Evolutionary conservation across 2,797 vertebrate genomes (phyloP).

Genomic region (Bovichtus diacanthus): DNA sequence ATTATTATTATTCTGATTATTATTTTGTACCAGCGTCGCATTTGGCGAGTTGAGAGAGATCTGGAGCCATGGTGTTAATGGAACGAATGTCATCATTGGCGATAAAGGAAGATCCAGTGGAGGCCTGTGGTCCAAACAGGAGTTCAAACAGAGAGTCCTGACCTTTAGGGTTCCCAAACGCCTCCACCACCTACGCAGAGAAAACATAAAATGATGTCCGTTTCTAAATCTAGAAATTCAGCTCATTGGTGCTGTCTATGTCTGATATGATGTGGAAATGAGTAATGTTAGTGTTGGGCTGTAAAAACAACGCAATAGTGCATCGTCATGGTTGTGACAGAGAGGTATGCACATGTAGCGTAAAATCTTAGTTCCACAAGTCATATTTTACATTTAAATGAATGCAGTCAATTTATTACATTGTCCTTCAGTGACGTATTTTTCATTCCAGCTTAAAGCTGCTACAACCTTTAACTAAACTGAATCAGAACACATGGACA

Average conservation of each 20-base stretch:
- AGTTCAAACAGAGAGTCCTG: slow-evolving; percentile 89
- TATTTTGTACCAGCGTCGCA: slow-evolving; percentile 89
- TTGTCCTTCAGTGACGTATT: background rate
- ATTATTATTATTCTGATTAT: too few relatives aligned
- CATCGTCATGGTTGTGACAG: background rate
- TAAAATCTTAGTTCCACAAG: background rate
- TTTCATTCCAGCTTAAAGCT: background rate
- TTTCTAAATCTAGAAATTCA: background rate
- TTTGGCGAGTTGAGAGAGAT: slow-evolving; percentile 87
- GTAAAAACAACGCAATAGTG: background rate
- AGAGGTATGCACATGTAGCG: background rate
- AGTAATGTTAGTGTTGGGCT: background rate
- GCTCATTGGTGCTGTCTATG: background rate
- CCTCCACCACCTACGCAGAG: slow-evolving; percentile 88
- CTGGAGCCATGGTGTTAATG: slow-evolving; percentile 83
- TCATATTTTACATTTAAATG: background rate
- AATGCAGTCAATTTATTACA: background rate
- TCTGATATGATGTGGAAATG: background rate
- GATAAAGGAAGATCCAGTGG: slow-evolving; percentile 88
- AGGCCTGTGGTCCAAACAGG: slow-evolving; percentile 86
- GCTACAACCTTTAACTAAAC: background rate
- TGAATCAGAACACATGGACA: slow-evolving; percentile 19
- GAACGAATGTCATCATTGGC: slow-evolving; percentile 89
- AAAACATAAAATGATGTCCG: background rate
- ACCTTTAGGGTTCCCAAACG: slow-evolving; percentile 91